A percentile compares a stretch with the other conserved stretches of the same genome.
phyloP scores from a whole-genome alignment of 2,113 vertebrate species.

The Corynorhinus townsendii region DNA sequence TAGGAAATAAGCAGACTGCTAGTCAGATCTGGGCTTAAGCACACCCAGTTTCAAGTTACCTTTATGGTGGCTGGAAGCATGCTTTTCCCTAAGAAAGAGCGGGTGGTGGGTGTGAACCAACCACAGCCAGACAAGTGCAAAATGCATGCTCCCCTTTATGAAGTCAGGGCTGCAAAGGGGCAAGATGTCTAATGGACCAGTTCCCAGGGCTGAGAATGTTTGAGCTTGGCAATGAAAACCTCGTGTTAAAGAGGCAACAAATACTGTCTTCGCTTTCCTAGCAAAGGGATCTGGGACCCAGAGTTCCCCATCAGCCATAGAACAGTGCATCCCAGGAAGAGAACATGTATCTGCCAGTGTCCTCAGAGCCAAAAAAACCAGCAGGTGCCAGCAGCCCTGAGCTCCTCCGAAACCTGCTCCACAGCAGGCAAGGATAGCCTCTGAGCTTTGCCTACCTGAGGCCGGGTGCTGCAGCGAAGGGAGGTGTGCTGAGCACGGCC shows the following conservation, averaged over 20 bases:
- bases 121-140: background rate
- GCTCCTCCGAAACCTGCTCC: background rate
- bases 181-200: background rate
- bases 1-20: background rate
- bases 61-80: background rate
- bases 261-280: background rate
- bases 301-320: background rate
- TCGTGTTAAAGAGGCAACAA: background rate
- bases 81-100: slow-evolving; percentile 1
- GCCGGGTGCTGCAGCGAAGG: slow-evolving; percentile 78
- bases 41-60: background rate
- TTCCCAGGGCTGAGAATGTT: background rate
- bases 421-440: background rate
- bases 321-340: background rate
- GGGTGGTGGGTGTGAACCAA: background rate
- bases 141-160: background rate
- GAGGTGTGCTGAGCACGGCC: slow-evolving; percentile 83
- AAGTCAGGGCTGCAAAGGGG: background rate
- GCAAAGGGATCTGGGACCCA: background rate
- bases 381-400: slow-evolving; percentile 21
- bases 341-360: background rate
- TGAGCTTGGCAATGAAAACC: background rate
- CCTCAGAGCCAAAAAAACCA: background rate
- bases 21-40: background rate
- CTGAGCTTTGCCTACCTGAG: slow-evolving; percentile 58